Evolutionary conservation across 2,113 vertebrate genomes (phyloP).

Genomic region (Psilopogon haemacephalus): DNA sequence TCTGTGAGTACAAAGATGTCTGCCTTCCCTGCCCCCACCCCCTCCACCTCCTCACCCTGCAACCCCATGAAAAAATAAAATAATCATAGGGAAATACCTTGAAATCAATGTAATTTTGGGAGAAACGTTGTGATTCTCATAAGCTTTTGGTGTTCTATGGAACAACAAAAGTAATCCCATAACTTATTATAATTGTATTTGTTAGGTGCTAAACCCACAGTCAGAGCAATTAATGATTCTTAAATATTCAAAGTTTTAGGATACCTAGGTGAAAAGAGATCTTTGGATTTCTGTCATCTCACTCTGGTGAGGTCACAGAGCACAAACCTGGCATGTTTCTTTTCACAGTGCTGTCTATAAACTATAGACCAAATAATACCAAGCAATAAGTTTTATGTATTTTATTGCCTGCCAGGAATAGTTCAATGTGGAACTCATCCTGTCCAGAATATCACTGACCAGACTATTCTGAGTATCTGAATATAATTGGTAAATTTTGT

Average conservation of each 20-base stretch:
- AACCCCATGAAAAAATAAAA: constrained; percentile 1
- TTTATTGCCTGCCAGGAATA: constrained; percentile 1
- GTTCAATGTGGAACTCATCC: not conserved
- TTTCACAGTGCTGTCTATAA: not conserved
- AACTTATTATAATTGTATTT: constrained; percentile 34
- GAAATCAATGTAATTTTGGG: not conserved
- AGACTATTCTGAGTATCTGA: not conserved
- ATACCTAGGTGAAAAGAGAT: not conserved
- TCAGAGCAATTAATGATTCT: constrained; percentile 9
- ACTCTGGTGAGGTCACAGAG: not conserved
- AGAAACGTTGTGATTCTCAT: constrained; percentile 15
- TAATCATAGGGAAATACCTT: constrained; percentile 41
- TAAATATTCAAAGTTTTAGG: constrained; percentile 45
- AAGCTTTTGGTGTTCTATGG: not conserved
- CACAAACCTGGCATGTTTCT: not conserved
- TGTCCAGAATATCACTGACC: not conserved
- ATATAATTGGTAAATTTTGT: not conserved
- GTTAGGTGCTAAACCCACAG: not conserved
- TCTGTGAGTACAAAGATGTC: not conserved
- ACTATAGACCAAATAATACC: not conserved
- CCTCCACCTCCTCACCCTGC: too few species aligned
- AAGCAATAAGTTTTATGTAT: not conserved
- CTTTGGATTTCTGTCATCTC: not conserved
- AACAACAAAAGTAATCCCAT: not conserved
- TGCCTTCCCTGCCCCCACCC: too few species aligned